Evolutionary conservation across 2,797 vertebrate species (phyloP).

Genomic region (Orestias chungarensis): DNA sequence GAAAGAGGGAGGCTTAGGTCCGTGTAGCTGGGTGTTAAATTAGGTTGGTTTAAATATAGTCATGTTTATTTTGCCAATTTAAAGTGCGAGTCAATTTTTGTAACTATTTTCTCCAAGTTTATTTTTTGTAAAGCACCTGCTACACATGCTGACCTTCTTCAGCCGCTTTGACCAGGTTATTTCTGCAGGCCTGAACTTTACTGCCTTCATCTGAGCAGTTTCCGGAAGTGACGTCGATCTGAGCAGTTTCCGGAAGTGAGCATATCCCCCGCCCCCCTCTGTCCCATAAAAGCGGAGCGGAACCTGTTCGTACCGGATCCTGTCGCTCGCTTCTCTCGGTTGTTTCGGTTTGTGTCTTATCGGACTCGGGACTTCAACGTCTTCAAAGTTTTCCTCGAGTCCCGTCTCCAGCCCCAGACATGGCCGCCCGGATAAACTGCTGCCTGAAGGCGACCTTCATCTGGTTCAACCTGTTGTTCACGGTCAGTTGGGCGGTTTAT

Average conservation of each 20-base stretch:
- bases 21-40: no score
- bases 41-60: no score
- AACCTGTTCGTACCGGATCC: background rate
- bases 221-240: no score
- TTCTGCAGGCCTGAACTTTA: no score
- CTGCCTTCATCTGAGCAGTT: no score
- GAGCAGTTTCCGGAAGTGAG: background rate
- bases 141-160: no score
- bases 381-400: background rate
- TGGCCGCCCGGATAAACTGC: conserved; percentile 45
- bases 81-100: no score
- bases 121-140: no score
- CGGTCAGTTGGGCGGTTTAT: conserved; percentile 53
- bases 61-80: no score
- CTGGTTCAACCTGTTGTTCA: conserved; percentile 66
- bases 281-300: background rate
- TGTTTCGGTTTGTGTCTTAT: background rate
- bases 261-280: accelerated
- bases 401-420: conserved; percentile 6
- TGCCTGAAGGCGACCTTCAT: conserved; percentile 55
- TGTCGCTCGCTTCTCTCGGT: accelerated
- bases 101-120: no score
- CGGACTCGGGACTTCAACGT: background rate
- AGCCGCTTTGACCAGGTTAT: no score
- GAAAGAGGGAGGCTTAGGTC: no score